A percentile compares a stretch with the other conserved stretches of the same genome.
Conservation (phyloP, 2,113 vertebrate genomes). For the Pontoporia blainvillei region DNA sequence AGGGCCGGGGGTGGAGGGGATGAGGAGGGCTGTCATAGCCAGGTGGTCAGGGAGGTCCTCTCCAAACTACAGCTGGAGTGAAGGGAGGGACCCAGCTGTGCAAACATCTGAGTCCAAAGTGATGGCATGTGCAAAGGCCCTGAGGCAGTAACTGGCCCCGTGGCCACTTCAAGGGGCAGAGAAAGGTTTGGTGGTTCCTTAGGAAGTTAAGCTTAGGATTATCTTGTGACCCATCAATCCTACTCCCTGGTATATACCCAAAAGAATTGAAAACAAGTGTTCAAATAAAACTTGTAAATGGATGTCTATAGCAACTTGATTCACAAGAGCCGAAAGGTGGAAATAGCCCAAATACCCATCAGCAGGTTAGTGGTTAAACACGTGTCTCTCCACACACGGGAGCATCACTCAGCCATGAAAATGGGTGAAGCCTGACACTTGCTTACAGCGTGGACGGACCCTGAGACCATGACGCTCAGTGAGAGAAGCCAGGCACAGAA, state of each 20-base stretch:
- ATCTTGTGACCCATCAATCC: not conserved
- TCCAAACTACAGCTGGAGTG: not conserved
- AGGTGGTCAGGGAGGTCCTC: not conserved
- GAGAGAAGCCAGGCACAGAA: too few species aligned
- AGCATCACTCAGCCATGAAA: not conserved
- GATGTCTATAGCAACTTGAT: not conserved
- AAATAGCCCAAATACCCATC: not conserved
- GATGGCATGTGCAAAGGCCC: not conserved
- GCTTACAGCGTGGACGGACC: too few species aligned
- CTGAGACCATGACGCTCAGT: too few species aligned
- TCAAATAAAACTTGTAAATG: not conserved
- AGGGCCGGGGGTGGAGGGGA: not conserved
- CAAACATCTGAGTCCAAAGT: not conserved
- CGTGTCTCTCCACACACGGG: not conserved
- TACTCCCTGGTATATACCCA: not conserved
- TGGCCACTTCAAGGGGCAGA: not conserved
- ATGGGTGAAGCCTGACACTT: not conserved
- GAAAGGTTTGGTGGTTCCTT: not conserved
- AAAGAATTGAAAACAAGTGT: not conserved
- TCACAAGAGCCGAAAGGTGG: not conserved
- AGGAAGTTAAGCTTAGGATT: not conserved
- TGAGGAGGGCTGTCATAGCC: rapidly evolving
- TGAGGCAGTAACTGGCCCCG: not conserved
- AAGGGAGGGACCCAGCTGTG: not conserved
- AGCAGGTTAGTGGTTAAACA: rapidly evolving